phyloP scores from a whole-genome alignment of 2,797 vertebrate genomes.

The Loriculus beryllinus region DNA sequence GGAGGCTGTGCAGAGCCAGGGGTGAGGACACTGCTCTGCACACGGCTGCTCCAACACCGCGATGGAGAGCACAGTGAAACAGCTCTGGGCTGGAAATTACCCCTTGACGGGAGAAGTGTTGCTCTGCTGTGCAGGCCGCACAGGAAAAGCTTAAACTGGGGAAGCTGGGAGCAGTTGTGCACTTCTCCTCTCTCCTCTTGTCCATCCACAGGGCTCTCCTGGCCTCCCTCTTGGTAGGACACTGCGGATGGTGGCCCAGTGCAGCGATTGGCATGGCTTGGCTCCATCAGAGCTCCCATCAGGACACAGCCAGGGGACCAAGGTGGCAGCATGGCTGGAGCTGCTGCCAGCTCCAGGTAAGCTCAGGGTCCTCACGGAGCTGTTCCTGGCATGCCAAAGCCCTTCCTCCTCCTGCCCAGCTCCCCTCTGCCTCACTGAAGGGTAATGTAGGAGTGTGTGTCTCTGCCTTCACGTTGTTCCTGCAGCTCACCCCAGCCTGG shows the following conservation, averaged over 20 bases:
- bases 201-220: not conserved
- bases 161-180: not conserved
- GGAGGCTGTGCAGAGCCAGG: not conserved
- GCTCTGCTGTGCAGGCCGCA: not conserved
- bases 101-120: not conserved
- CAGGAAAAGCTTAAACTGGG: not conserved
- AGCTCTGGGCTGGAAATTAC: not conserved
- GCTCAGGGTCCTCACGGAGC: not conserved
- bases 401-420: not conserved
- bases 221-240: not conserved
- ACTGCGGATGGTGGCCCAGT: not conserved
- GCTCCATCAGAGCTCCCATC: not conserved
- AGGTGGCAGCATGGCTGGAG: not conserved
- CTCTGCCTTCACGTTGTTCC: not conserved
- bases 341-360: not conserved
- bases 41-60: too few species aligned
- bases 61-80: not conserved
- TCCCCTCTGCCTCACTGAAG: accelerated
- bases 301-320: not conserved
- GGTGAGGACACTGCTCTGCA: not conserved
- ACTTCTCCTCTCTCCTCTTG: not conserved
- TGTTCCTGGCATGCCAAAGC: not conserved
- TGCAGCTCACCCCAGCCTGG: not conserved
- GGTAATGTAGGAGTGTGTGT: not conserved
- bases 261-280: not conserved